These are phyloP conservation scores for Perithous albicinctus DNA, from an alignment of 2,888 invertebrate genomes.

Conservation along the genomic window DNA sequence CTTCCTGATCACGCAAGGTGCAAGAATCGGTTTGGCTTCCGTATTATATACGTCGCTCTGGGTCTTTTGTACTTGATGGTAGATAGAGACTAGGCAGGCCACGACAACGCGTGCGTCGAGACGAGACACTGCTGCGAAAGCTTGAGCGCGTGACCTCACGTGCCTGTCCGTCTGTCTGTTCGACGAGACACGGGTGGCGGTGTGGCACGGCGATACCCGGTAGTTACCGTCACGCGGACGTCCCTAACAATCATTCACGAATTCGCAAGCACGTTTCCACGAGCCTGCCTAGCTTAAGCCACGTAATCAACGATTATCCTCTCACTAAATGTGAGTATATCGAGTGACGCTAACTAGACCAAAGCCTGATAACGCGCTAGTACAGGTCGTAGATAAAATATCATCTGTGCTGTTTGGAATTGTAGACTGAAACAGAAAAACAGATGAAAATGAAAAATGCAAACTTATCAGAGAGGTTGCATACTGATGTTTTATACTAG, in stretches of 20 bases:
- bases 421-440: no score
- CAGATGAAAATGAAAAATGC: no score
- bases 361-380: not conserved
- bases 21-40: conserved; percentile 29
- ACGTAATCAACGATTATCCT: conserved; percentile 17
- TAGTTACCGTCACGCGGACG: conserved; percentile 83
- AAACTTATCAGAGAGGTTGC: no score
- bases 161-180: conserved; percentile 69
- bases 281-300: conserved; percentile 64
- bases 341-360: conserved; percentile 1
- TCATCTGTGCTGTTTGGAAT: no score
- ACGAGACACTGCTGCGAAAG: conserved; percentile 26
- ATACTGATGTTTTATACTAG: no score
- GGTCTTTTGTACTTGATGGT: conserved; percentile 26
- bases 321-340: not conserved
- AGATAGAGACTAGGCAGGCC: no score
- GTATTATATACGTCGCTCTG: conserved; percentile 20
- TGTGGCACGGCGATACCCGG: conserved; percentile 77
- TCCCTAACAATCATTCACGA: conserved; percentile 68
- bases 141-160: conserved; percentile 42
- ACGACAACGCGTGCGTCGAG: conserved; percentile 25
- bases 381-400: not conserved
- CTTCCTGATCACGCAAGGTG: conserved; percentile 56
- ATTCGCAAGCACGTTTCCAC: conserved; percentile 58
- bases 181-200: conserved; percentile 65